Evolutionary conservation across 2,113 vertebrate genomes (phyloP), one percentile per base, ranked within the genome.

Genomic region (Leptocoma aspasia): DNA sequence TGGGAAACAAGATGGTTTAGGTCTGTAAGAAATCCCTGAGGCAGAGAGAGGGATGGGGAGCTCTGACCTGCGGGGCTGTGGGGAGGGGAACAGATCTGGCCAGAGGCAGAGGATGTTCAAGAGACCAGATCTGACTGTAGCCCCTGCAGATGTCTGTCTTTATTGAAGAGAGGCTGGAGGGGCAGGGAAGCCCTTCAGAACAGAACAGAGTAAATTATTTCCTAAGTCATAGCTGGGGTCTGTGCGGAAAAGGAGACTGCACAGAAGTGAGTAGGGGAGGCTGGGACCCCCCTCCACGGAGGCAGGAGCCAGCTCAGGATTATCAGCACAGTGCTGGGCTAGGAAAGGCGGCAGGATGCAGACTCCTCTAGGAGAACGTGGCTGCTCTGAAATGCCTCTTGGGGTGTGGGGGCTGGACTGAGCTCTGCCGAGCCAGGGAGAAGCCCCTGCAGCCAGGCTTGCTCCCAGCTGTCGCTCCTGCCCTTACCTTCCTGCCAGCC

Each of bases 401-500:
- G 10, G 50, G 31, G 5, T 9, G 9, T 24, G 19, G 22, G 17
- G 18, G 13, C 20, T 60, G n/a, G 9, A 68, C 20, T 0, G 2
- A 64, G 49, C 11, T 66, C 41, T 31, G 2, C 14, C 9, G 5
- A 47, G 39, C 11, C 53, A 63, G 47, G 15, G 44, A 44, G 47
- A 39, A 44, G 26, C 22, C 20, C 19, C 31, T 31, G 45, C 59
- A 92, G 23, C 28, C 28, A 3, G 30, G 42, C 14, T 59, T 27
- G 63, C 35, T 75, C 31, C 57, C 44, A 76, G 47, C 49, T 56
- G 47, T 26, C 33, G 8, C 15, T 82, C 47, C 72, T 76, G 39
- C 33, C 41, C 89, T 70, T 52, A 97, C 98, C 98, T 98, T 98
- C 60, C 98, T 96, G 37, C 98, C 98, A 7, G 98, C 97, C 93